phyloP scores from a whole-genome alignment of 2,113 vertebrate genomes.

The Macrotus californicus region DNA sequence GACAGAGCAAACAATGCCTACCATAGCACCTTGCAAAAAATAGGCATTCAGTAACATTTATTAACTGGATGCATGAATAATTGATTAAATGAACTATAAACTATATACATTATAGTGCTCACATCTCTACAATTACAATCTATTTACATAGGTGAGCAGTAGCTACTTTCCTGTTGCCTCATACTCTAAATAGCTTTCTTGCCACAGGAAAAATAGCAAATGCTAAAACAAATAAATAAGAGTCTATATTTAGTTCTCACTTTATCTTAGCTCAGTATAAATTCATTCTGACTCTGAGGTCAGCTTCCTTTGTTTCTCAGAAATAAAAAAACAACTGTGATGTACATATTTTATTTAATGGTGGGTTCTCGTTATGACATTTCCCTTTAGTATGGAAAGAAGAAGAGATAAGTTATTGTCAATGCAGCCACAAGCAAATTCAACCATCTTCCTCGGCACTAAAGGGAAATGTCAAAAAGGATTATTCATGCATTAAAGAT shows the following conservation, averaged over 20 bases:
- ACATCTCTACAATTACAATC: not conserved
- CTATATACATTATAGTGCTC: not conserved
- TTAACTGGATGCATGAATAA: not conserved
- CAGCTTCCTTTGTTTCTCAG: constrained; percentile 44
- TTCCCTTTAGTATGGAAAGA: constrained; percentile 56
- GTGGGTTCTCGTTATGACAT: constrained; percentile 50
- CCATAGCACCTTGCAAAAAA: not conserved
- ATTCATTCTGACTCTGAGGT: constrained; percentile 49
- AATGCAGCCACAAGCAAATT: constrained; percentile 55
- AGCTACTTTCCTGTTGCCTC: not conserved
- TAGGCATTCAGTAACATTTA: not conserved
- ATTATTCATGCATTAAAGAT: constrained; percentile 55
- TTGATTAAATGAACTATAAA: not conserved
- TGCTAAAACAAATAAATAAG: constrained; percentile 25
- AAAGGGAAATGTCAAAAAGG: constrained; percentile 64
- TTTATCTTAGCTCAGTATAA: constrained; percentile 33
- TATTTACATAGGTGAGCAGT: not conserved
- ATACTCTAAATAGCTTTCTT: constrained; percentile 1
- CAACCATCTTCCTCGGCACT: constrained; percentile 30
- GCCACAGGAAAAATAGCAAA: not conserved
- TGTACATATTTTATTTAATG: constrained; percentile 51
- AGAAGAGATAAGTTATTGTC: constrained; percentile 45
- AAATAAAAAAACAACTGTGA: constrained; percentile 1
- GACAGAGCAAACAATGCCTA: not conserved
- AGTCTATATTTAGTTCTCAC: constrained; percentile 32